phyloP scores from a whole-genome alignment of 2,113 vertebrate species.

The Platysternon megacephalum region DNA sequence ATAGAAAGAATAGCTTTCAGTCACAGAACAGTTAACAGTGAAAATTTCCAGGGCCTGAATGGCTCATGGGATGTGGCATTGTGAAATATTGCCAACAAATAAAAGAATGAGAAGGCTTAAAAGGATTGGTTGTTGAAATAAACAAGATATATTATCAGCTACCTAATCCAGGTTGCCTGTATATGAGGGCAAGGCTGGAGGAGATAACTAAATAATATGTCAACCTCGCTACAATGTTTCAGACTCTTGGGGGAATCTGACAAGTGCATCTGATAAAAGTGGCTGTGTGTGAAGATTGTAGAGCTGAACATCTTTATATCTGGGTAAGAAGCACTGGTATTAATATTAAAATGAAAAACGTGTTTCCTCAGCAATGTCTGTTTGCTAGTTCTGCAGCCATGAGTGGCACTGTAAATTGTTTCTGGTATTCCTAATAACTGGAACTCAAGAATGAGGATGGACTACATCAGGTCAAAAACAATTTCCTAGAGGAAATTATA shows the following conservation, averaged over 20 bases:
- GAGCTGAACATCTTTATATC: neutral
- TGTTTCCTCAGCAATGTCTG: rapidly evolving
- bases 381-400: neutral
- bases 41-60: neutral
- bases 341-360: neutral
- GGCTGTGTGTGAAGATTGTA: neutral
- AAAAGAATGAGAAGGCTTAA: neutral
- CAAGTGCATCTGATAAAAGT: neutral
- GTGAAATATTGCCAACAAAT: neutral
- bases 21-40: neutral
- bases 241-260: neutral
- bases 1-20: neutral
- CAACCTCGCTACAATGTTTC: neutral
- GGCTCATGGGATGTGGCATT: neutral
- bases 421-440: neutral
- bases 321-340: neutral
- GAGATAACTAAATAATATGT: neutral
- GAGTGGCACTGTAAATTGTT: neutral
- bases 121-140: neutral
- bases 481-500: neutral
- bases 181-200: neutral
- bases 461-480: neutral
- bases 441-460: neutral
- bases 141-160: neutral
- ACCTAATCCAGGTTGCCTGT: neutral